Percentiles rank a stretch among this genome's conserved stretches.
Conservation (phyloP, 2,113 vertebrate genomes). For the Pandion haliaetus region DNA sequence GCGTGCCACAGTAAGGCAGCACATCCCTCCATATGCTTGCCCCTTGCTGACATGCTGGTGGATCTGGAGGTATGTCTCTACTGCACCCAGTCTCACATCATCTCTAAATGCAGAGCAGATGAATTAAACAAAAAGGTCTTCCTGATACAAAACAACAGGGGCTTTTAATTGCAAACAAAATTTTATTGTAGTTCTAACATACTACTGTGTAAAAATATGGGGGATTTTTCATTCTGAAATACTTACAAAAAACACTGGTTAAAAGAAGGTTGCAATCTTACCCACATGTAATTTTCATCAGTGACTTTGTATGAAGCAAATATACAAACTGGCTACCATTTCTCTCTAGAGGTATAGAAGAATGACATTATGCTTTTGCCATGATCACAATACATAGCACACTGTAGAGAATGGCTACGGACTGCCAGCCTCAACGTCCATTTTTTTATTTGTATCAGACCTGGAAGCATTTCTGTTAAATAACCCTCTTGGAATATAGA, state of each 20-base stretch:
- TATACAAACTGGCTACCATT: not conserved
- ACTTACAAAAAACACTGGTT: conserved; percentile 12
- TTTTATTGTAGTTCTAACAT: conserved; percentile 18
- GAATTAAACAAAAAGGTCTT: not conserved
- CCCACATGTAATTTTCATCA: not conserved
- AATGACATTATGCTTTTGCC: not conserved
- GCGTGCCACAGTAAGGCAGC: not conserved
- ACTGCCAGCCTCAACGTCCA: not conserved
- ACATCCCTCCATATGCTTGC: not conserved
- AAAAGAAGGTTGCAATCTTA: not conserved
- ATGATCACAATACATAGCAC: not conserved
- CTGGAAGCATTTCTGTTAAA: conserved; percentile 22
- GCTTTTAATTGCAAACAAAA: not conserved
- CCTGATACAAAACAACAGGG: not conserved
- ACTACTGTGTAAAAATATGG: conserved; percentile 49
- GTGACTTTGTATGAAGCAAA: not conserved
- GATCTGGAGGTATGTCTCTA: not conserved
- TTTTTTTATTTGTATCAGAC: not conserved
- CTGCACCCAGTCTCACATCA: rapidly evolving
- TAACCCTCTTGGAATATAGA: not conserved
- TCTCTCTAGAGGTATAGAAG: not conserved
- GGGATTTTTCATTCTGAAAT: not conserved
- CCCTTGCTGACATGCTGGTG: not conserved
- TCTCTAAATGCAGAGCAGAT: not conserved
- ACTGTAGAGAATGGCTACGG: not conserved